A percentile compares a stretch with the other conserved stretches of the same genome.
phyloP scores from a whole-genome alignment of 2,888 invertebrate genomes.

The Halocaridina rubra region DNA sequence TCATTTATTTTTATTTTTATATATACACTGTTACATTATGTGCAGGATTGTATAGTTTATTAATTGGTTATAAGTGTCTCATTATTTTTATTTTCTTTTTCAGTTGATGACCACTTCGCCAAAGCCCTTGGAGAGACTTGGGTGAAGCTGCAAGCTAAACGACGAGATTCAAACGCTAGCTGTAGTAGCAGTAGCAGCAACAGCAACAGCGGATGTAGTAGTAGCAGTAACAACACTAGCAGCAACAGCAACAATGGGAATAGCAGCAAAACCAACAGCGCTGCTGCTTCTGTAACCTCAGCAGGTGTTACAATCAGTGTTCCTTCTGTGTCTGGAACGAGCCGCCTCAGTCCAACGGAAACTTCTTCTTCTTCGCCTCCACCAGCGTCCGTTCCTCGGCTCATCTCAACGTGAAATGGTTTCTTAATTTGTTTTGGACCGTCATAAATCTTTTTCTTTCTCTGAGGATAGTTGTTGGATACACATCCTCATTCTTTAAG shows the following conservation, averaged over 20 bases:
- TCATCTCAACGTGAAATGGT: slow-evolving; percentile 31
- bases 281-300: background rate
- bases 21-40: too few relatives aligned
- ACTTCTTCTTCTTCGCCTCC: background rate
- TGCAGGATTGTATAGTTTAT: too few relatives aligned
- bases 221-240: background rate
- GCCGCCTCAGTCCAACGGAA: slow-evolving; percentile 15
- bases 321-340: too few relatives aligned
- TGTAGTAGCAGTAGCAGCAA: slow-evolving; percentile 9
- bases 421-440: too few relatives aligned
- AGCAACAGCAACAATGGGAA: background rate
- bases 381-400: slow-evolving; percentile 7
- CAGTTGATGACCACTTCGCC: slow-evolving; percentile 92
- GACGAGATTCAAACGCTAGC: slow-evolving; percentile 30
- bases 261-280: background rate
- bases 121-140: slow-evolving; percentile 88
- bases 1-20: too few relatives aligned
- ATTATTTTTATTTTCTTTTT: slow-evolving; percentile 71
- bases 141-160: slow-evolving; percentile 70
- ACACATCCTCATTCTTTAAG: too few relatives aligned
- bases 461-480: too few relatives aligned
- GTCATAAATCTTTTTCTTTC: too few relatives aligned
- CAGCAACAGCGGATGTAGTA: background rate
- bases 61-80: too few relatives aligned
- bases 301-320: background rate